Percentiles rank a stretch among this genome's conserved stretches.
Evolutionary conservation across 2,113 vertebrate species (phyloP).

Genomic region (Morphnarchus princeps): DNA sequence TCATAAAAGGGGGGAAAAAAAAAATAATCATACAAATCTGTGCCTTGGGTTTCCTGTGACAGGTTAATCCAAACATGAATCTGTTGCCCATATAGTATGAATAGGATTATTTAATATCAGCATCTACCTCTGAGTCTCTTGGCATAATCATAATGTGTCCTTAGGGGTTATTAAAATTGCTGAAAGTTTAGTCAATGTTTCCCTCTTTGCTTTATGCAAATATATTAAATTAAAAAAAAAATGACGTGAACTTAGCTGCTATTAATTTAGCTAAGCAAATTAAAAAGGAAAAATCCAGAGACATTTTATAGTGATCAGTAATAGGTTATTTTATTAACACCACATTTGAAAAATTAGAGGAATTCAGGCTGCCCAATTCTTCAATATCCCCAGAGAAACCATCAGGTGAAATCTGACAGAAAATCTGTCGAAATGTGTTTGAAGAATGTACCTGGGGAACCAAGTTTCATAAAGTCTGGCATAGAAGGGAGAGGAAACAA

Average conservation of each 20-base stretch:
- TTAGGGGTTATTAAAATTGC: not conserved
- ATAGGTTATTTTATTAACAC: not conserved
- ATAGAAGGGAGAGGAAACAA: not conserved
- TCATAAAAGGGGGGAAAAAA: not conserved
- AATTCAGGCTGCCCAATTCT: not conserved
- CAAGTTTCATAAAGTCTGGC: not conserved
- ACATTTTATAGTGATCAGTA: not conserved
- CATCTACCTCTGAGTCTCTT: not conserved
- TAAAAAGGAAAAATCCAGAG: not conserved
- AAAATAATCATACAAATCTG: not conserved
- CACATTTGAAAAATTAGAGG: not conserved
- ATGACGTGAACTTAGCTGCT: not conserved
- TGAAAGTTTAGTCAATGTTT: not conserved
- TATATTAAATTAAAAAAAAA: not conserved
- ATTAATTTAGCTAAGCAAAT: conserved; percentile 29
- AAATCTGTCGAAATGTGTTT: not conserved
- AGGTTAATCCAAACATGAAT: not conserved
- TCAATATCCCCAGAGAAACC: not conserved
- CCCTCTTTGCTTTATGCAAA: not conserved
- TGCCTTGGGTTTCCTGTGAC: not conserved
- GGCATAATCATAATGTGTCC: not conserved
- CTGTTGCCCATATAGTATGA: not conserved
- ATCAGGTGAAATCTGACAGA: not conserved
- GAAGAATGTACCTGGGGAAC: not conserved
- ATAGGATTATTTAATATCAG: conserved; percentile 1